Evolutionary conservation across 2,888 invertebrate species (phyloP).

Genomic region (Diplazon laetatorius): DNA sequence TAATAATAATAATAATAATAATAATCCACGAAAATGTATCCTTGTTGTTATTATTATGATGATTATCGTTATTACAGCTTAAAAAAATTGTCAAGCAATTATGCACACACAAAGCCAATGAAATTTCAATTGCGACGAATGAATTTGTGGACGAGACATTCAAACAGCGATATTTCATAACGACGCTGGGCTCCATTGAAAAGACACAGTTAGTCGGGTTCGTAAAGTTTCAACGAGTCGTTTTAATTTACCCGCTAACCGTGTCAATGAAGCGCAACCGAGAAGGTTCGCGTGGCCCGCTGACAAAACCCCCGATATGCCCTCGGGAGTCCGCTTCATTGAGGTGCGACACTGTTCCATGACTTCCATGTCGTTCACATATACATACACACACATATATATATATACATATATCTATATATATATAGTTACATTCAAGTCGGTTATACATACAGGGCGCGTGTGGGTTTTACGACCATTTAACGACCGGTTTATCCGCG

Average conservation of each 20-base stretch:
- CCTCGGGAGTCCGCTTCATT: constrained; percentile 53
- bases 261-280: constrained; percentile 58
- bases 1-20: constrained; percentile 6
- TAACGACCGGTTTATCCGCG: constrained; percentile 77
- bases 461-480: constrained; percentile 75
- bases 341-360: constrained; percentile 56
- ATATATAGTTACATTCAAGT: constrained; percentile 38
- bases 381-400: too few relatives aligned
- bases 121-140: not conserved
- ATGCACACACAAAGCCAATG: too few relatives aligned
- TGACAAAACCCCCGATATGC: constrained; percentile 49
- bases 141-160: not conserved
- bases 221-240: constrained; percentile 41
- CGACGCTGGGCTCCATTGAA: constrained; percentile 2
- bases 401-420: too few relatives aligned
- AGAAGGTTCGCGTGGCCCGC: constrained; percentile 34
- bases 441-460: constrained; percentile 56
- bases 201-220: constrained; percentile 11
- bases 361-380: too few relatives aligned
- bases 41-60: too few relatives aligned
- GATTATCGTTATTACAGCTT: not conserved
- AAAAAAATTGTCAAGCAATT: too few relatives aligned
- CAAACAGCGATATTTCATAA: not conserved
- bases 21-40: too few relatives aligned
- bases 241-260: constrained; percentile 59